These are phyloP conservation scores for Herpetotheres cachinnans DNA, from an alignment of 2,113 vertebrate species.

Conservation along the genomic window DNA sequence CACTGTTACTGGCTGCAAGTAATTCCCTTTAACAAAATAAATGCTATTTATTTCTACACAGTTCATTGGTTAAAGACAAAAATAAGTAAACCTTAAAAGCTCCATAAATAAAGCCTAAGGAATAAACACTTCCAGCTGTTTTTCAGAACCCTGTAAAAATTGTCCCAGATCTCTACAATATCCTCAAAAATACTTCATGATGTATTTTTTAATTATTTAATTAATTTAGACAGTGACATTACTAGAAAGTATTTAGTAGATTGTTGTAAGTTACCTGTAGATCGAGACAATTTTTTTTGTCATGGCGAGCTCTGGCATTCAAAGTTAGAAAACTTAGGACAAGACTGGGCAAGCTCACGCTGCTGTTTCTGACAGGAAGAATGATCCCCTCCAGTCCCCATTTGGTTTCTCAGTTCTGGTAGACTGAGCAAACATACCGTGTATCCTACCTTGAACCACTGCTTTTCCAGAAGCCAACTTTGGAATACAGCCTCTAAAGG, in stretches of 20 bases:
- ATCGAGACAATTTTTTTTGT: background rate
- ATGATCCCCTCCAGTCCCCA: background rate
- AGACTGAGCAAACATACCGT: background rate
- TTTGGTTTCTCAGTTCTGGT: background rate
- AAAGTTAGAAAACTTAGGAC: background rate
- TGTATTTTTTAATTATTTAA: too few species aligned
- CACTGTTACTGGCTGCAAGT: background rate
- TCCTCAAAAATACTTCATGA: background rate
- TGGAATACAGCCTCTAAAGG: background rate
- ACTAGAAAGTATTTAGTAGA: background rate
- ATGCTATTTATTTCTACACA: background rate
- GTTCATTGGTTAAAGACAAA: background rate
- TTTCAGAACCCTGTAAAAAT: background rate
- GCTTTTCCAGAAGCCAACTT: background rate
- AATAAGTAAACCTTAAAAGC: background rate
- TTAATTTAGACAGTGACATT: background rate
- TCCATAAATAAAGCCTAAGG: background rate
- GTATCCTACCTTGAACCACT: background rate
- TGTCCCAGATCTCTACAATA: background rate
- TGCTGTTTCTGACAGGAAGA: background rate
- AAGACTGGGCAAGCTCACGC: background rate
- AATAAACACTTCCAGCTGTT: background rate
- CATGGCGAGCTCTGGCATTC: background rate
- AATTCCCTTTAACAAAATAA: background rate
- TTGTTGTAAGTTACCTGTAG: background rate